Evolutionary conservation across 2,113 vertebrate genomes (phyloP), one percentile per base, ranked within the genome.

Genomic region (Chloroceryle aenea): DNA sequence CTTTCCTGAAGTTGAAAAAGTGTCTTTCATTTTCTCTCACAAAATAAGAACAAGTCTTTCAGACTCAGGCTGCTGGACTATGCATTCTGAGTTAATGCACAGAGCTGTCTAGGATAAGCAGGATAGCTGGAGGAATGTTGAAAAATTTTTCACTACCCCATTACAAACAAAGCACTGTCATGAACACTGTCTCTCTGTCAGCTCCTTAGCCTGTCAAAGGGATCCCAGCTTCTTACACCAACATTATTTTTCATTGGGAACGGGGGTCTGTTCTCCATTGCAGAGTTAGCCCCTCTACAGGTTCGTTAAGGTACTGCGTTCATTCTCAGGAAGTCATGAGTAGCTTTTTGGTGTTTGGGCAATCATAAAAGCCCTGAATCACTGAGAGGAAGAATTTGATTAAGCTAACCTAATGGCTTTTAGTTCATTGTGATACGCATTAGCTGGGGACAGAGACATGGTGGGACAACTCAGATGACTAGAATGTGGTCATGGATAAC

Each of bases 141-240:
- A 40, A 80, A 89, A 76, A 7, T 0, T 0, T 7, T 43, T 8
- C 8, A 27, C 12, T 71, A 16, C 4, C 7, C 12, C 14, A 45
- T 23, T 3, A 43, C 18, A 85, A 53, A 22, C 12, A 83, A 78
- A 85, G 9, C 30, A 27, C 17, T 58, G 19, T 22, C 7, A 59
- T 32, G 8, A 14, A 61, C 9, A 18, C 3, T 32, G 7, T 36
- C 19, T 73, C 20, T 92, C 74, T 68, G 34, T 38, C 34, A 89
- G 6, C 27, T 42, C 12, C n/a, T 36, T 55, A 79, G 16, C 0
- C 12, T 15, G 27, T 22, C 26, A 45, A 55, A 34, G 9, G 7
- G 59, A 34, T 79, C 75, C 29, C 29, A 64, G 5, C 13, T 73
- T 10, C 69, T 69, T 21, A 64, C 14, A 71, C 2, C 2, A 15